Base-by-base conservation (phyloP, 2,113 vertebrate genomes). In the Aegotheles bennettii region DNA sequence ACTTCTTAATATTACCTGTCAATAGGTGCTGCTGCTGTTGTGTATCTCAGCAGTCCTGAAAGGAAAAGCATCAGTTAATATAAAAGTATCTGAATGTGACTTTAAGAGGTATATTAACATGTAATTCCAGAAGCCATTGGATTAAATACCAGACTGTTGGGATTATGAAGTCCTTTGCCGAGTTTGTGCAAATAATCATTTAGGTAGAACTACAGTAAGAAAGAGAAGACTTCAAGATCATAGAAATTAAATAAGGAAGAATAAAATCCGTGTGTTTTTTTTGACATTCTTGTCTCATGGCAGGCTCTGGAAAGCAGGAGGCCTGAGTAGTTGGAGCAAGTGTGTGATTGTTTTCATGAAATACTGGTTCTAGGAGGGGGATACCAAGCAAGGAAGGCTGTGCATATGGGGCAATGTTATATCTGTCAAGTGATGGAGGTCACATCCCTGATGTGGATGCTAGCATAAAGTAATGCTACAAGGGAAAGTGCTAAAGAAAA, bases 371-470 rank as follows among this genome's bases (percentile, higher is more conserved):
- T 47, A 47, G 54, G 40, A 70, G 9, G 6, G 13, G 14, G 16
- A 28, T 29, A 24, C 24, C 21, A 63, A 48, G 48, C 28, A 53
- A 53, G 29, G 23, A 65, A 25, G 10, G 23, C 26, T 24, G 15
- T 29, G 51, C 19, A 56, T 65, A 42, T 38, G 42, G 28, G n/a
- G 3, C 25, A 69, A 0, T 14, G 16, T 43, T 74, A 0, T 28
- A 8, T 59, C 59, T 85, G 25, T n/a, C 29, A 65, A 45, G 29
- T 69, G 57, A 24, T 13, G 26, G 45, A 69, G 18, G 7, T 82
- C 50, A 25, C 13, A 8, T 43, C 38, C 16, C 60, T 69, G 6
- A 13, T 2, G 3, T 63, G 60, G 13, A 33, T 82, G 29, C 29
- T 61, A 25, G 26, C n/a, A 4, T 73, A 43, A 69, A 40, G 33